Evolutionary conservation across 2,113 vertebrate species (phyloP).

Genomic region (Camelus bactrianus): DNA sequence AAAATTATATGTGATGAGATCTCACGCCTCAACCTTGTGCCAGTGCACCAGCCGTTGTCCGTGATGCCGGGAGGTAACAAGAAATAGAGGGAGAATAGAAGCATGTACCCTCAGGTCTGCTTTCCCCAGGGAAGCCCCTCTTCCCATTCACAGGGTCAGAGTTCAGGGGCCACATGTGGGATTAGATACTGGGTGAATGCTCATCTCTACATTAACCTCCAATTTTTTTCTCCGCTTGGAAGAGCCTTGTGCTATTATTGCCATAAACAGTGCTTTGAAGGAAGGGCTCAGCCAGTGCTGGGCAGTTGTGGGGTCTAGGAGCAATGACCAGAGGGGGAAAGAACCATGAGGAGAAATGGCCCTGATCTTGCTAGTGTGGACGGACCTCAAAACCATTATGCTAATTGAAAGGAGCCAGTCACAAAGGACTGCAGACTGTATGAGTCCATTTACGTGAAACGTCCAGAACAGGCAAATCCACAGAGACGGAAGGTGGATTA

Average conservation of each 20-base stretch:
- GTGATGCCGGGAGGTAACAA: slow-evolving; percentile 61
- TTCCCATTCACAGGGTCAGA: fast-evolving
- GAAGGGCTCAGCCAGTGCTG: background rate
- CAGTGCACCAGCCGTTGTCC: slow-evolving; percentile 62
- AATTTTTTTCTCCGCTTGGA: background rate
- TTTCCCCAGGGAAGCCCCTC: background rate
- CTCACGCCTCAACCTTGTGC: slow-evolving; percentile 60
- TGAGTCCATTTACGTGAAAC: background rate
- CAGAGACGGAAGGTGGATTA: background rate
- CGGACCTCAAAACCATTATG: background rate
- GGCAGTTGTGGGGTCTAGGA: background rate
- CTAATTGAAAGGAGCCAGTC: background rate
- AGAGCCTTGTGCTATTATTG: background rate
- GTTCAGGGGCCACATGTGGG: background rate
- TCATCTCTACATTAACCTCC: background rate
- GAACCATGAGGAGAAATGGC: background rate
- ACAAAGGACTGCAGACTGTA: background rate
- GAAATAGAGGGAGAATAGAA: slow-evolving; percentile 58
- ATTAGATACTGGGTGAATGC: background rate
- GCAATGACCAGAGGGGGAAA: background rate
- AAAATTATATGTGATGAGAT: slow-evolving; percentile 70
- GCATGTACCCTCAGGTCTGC: background rate
- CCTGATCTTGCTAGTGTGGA: background rate
- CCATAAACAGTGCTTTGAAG: background rate
- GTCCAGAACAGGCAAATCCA: background rate